Evolutionary conservation across 2,113 vertebrate species (phyloP), one percentile per base, ranked within the genome.

Genomic region (Dermatemys mawii): DNA sequence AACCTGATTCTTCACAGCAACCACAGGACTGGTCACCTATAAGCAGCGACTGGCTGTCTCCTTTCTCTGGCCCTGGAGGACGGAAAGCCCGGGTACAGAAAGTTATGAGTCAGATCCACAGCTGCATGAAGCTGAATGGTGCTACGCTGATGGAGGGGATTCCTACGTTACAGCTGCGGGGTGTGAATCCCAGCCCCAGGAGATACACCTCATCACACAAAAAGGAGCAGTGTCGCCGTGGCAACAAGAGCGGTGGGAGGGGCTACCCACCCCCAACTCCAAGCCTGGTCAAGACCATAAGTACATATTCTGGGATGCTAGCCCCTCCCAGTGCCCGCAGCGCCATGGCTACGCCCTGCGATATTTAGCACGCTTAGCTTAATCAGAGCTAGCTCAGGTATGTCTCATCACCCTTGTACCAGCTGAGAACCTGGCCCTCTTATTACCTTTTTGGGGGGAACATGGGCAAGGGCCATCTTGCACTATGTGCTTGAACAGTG

Each of bases 61-160:
- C 76, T 41, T 49, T 89, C 86, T 51, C 0, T 0, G 6, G 3
- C 0, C 1, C 46, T 2, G 81, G 78, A 35, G 13, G 10, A n/a
- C 11, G 10, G 29, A 22, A 29, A 32, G 21, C 49, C 32, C 32
- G 10, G 48, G 17, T 49, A 6, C 17, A 1, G 76, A 50, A 32
- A 17, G 14, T 26, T 10, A 44, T 12, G 26, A 26, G 75, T 44
- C 44, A 9, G 44, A 44, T 78, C 14, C 44, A 48, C 54, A 8
- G 38, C 49, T 0, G 12, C 32, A 63, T 22, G 5, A 10, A 22
- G 63, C 63, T 70, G 63, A 22, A 38, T 22, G 35, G 63, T 9
- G 4, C 16, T 17, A n/a, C 4, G 60, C 16, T 4, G 16, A 67
- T 67, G 4, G 21, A 70, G 63, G 63, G 17, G 19, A 38, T 38